A percentile compares a stretch with the other conserved stretches of the same genome.
Evolutionary conservation across 2,797 vertebrate genomes (phyloP).

Genomic region (Oreochromis mossambicus): DNA sequence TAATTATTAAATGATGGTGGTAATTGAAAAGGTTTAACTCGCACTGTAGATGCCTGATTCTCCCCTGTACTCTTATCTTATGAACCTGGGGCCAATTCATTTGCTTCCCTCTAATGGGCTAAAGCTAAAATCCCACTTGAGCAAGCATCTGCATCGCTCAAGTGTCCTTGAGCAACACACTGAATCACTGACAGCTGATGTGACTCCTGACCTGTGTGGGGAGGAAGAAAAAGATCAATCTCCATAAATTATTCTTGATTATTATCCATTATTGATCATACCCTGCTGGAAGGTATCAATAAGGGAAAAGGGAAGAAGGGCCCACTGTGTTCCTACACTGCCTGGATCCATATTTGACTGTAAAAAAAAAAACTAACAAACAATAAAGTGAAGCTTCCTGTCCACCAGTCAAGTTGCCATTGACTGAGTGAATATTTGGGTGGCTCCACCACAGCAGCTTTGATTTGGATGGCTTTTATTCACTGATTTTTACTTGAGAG

Average conservation of each 20-base stretch:
- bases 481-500: background rate
- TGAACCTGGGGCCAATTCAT: background rate
- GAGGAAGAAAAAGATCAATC: background rate
- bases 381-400: background rate
- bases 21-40: background rate
- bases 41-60: background rate
- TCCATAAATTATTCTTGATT: background rate
- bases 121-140: background rate
- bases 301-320: background rate
- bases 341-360: background rate
- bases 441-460: background rate
- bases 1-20: background rate
- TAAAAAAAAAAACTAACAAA: fast-evolving
- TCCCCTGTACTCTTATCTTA: background rate
- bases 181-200: background rate
- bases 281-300: background rate
- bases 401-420: background rate
- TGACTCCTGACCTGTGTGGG: background rate
- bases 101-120: background rate
- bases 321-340: background rate
- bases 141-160: background rate
- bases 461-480: background rate
- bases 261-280: background rate
- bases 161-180: background rate
- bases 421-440: background rate